phyloP scores from a whole-genome alignment of 2,888 invertebrate genomes.

The Trichopria drosophilae region DNA sequence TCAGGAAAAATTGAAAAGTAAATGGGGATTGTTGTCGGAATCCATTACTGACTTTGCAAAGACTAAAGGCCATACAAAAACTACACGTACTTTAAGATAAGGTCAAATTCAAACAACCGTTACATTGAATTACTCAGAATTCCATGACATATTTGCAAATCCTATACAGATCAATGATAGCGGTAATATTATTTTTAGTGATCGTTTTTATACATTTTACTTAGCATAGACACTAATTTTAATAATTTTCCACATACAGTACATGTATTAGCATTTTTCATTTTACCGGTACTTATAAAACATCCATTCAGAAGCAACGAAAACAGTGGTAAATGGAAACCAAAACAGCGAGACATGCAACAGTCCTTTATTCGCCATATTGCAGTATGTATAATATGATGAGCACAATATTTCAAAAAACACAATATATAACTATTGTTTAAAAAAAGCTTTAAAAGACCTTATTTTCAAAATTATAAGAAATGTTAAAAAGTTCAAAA shows the following conservation, averaged over 20 bases:
- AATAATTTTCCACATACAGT: background rate
- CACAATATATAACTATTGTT: too few species aligned
- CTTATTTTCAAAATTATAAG: too few species aligned
- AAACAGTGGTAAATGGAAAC: constrained; percentile 11
- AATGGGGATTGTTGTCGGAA: background rate
- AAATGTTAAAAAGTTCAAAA: too few species aligned
- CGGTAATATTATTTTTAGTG: too few species aligned
- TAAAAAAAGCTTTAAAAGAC: too few species aligned
- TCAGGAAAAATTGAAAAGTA: background rate
- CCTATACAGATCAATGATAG: too few species aligned
- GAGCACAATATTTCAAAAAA: too few species aligned
- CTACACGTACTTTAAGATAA: background rate
- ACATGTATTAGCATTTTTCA: constrained; percentile 5
- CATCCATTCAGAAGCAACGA: constrained; percentile 5
- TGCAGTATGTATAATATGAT: constrained; percentile 4
- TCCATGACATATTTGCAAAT: constrained; percentile 3
- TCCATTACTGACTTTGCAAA: constrained; percentile 2
- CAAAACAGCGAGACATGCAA: constrained; percentile 3
- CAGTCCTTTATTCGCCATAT: constrained; percentile 9
- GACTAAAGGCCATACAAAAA: background rate
- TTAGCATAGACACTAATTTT: background rate
- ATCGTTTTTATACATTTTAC: too few species aligned
- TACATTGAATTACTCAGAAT: constrained; percentile 2
- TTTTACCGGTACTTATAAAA: constrained; percentile 5
- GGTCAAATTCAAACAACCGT: background rate